Evolutionary conservation across 2,797 vertebrate species (phyloP), one percentile per base, ranked within the genome.

Genomic region (Cirrhinus molitorella): DNA sequence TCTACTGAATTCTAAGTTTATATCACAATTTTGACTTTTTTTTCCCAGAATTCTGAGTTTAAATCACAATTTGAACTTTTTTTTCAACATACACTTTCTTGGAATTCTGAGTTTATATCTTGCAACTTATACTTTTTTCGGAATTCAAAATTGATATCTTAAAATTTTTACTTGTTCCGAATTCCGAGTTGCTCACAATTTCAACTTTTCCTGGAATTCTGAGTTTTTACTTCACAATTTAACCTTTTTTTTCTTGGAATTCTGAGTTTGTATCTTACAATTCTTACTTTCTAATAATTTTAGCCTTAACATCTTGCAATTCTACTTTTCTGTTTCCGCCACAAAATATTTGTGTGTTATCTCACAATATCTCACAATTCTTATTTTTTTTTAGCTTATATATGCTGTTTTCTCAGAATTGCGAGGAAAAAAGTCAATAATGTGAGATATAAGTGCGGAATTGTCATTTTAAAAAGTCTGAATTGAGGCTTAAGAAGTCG

Each of bases 151-250:
- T 51, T 51, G 6, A 51, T 19, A 51, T 51, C 1, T 53, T 1
- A 1, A n/a, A 59, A 23, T 0, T 23, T 23, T 5, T 0, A n/a
- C 3, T 59, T 25, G 12, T 23, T n/a, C 3, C 0, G 3, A 10
- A 57, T 21, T 55, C n/a, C n/a, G 53, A 21, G 51, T 23, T n/a
- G 28, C 13, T 61, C 5, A 2, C 55, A 11, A 13, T 1, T 61
- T 25, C 2, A 1, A 37, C 37, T 12, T 57, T 57, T 63, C 16
- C 10, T 0, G 0, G 4, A 57, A 23, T 23, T 23, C 4, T 5
- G 1, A 13, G 1, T 57, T 63, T 31, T 2, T 23, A 13, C 25
- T 2, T 31, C 1, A 2, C 23, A 28, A 14, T 1, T 16, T 17
- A 3, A 0, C 4, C 5, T 6, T 63, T 25, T 13, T 63, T 28